Evolutionary conservation across 2,113 vertebrate species (phyloP), one percentile per base, ranked within the genome.

Genomic region (Beaufortia kweichowensis): DNA sequence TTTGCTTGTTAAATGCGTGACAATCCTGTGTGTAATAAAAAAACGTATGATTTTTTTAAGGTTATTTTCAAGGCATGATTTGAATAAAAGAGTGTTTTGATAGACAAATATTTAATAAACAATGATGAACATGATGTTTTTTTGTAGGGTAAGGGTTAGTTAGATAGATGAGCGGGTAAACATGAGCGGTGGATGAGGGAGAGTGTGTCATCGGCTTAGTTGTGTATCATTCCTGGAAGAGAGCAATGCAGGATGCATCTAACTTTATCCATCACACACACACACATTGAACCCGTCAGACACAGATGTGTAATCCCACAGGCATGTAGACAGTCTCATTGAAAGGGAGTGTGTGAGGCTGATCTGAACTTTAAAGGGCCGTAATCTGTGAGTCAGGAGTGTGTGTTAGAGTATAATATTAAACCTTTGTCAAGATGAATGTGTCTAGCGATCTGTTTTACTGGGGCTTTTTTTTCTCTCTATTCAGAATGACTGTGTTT

Each of bases 281-380:
- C 61, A 48, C 23, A 82, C 84, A 5, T 14, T 71, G 68, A 59
- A 14, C 29, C n/a, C 23, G 23, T 41, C 50, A 12, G 19, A 57
- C 31, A 19, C 53, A 43, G 39, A 48, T 61, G 77, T 84, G 83
- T 85, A 87, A 80, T 88, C 86, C 86, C 81, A 56, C 76, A 71
- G 67, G 76, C 55, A 78, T 72, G 59, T 21, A 71, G 67, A 78
- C 76, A 15, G n/a, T 35, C 76, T 78, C 56, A 61, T 61, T 73
- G 12, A 24, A 61, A 46, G 50, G 63, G 53, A 57, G 53, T 57
- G 33, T 57, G 12, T 59, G n/a, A 35, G 62, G 35, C 24, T 57
- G n/a, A 33, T n/a, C 73, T 55, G 46, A 56, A 23, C 29, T 41
- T 59, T 66, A 17, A 75, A 53, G 6, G n/a, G n/a, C 19, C n/a